Conservation (phyloP, 2,888 invertebrate species). For the Rhingia rostrata region DNA sequence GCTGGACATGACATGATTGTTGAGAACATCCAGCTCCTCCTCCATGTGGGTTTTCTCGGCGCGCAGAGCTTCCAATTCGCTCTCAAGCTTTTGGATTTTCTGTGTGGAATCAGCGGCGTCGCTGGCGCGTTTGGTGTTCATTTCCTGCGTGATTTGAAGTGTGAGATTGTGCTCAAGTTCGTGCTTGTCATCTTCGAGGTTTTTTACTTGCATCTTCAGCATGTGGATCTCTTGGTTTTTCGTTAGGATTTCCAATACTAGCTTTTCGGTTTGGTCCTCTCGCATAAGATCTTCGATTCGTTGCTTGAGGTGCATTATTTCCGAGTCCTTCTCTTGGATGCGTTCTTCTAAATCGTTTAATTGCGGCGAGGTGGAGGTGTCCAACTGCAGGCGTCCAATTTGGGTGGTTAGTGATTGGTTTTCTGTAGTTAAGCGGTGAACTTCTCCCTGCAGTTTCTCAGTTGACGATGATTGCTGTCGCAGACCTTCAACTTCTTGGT, state of each 20-base stretch:
- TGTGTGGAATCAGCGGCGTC: conserved; percentile 38
- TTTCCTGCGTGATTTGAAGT: conserved; percentile 77
- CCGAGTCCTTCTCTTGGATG: conserved; percentile 81
- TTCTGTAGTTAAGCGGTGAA: conserved; percentile 22
- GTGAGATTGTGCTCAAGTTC: conserved; percentile 81
- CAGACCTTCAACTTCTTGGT: conserved; percentile 26
- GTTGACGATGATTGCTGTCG: conserved; percentile 13
- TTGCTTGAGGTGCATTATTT: conserved; percentile 80
- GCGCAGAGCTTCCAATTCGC: conserved; percentile 76
- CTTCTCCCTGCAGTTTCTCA: conserved; percentile 23
- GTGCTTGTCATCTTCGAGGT: conserved; percentile 82
- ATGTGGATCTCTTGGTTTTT: conserved; percentile 82
- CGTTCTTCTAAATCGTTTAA: conserved; percentile 76
- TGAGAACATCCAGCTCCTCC: conserved; percentile 81
- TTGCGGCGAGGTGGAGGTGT: conserved; percentile 27
- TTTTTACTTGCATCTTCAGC: conserved; percentile 82
- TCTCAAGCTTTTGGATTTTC: conserved; percentile 76
- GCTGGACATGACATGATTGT: conserved; percentile 81
- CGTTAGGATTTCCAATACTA: conserved; percentile 81
- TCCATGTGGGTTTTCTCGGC: conserved; percentile 81
- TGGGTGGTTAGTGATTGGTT: conserved; percentile 38
- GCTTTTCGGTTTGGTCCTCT: conserved; percentile 82
- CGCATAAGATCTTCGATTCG: conserved; percentile 83
- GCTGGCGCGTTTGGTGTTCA: conserved; percentile 70
- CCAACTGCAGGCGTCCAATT: conserved; percentile 22